Evolutionary conservation across 2,797 vertebrate species (phyloP).

Genomic region (Picus viridis): DNA sequence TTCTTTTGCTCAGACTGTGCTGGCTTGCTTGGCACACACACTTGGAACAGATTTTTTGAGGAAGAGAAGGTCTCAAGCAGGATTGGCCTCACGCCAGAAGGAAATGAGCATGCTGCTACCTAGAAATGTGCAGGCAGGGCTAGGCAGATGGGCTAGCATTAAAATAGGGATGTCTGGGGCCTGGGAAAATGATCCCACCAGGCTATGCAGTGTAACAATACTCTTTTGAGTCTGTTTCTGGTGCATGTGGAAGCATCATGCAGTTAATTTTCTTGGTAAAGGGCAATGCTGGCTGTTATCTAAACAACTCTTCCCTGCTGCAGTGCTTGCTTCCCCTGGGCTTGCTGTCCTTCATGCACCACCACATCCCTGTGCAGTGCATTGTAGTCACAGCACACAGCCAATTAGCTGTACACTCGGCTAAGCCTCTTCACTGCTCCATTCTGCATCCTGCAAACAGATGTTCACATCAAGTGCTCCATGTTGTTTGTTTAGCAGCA

Average conservation of each 20-base stretch:
- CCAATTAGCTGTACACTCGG: neutral
- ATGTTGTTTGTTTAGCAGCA: neutral
- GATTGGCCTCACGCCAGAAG: neutral
- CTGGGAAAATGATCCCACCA: neutral
- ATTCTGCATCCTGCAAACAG: neutral
- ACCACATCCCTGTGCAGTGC: neutral
- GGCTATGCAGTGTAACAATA: neutral
- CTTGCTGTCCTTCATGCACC: neutral
- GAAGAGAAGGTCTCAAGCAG: neutral
- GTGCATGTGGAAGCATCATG: neutral
- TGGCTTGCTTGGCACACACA: neutral
- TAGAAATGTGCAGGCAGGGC: neutral
- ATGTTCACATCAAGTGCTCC: neutral
- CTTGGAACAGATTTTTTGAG: neutral
- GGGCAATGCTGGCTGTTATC: accelerated
- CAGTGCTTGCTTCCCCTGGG: neutral
- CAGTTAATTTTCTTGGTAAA: neutral
- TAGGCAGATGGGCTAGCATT: neutral
- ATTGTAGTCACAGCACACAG: neutral
- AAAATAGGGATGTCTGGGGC: neutral
- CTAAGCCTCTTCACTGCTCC: neutral
- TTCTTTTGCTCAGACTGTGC: neutral
- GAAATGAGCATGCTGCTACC: slow-evolving; percentile 9
- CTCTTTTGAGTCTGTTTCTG: neutral
- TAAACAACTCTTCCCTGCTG: neutral